phyloP scores from a whole-genome alignment of 2,797 vertebrate species.

The Echeneis naucrates region DNA sequence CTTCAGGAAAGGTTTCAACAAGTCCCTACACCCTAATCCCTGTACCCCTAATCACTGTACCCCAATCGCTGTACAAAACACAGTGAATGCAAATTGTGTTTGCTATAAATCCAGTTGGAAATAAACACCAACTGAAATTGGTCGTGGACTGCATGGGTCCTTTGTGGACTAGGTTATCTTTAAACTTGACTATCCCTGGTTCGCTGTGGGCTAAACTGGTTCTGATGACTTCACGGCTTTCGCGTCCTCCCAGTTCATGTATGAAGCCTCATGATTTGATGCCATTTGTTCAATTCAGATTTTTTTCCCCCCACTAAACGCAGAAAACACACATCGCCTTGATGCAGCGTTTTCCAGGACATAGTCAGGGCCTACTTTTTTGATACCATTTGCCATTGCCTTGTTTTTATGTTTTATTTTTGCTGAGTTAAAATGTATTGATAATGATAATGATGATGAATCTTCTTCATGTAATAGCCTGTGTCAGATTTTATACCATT shows the following conservation, averaged over 20 bases:
- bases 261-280: conserved; percentile 4
- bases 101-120: no score
- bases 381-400: conserved; percentile 78
- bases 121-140: no score
- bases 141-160: background rate
- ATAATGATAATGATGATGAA: conserved; percentile 61
- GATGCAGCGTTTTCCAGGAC: conserved; percentile 63
- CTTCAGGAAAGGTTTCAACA: background rate
- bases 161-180: background rate
- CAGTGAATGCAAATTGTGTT: no score
- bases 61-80: no score
- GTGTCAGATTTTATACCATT: conserved; percentile 82
- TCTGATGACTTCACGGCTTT: background rate
- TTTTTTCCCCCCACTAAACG: conserved; percentile 29
- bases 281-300: conserved; percentile 40
- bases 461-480: conserved; percentile 75
- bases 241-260: background rate
- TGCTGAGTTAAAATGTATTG: conserved; percentile 72
- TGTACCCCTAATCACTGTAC: no score
- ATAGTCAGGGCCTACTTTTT: conserved; percentile 72
- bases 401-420: conserved; percentile 75
- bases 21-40: no score
- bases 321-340: conserved; percentile 53
- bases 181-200: background rate
- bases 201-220: background rate